These are phyloP conservation scores for Megathymus violae DNA, from an alignment of 1,140 invertebrate genomes.

Conservation along the genomic window DNA sequence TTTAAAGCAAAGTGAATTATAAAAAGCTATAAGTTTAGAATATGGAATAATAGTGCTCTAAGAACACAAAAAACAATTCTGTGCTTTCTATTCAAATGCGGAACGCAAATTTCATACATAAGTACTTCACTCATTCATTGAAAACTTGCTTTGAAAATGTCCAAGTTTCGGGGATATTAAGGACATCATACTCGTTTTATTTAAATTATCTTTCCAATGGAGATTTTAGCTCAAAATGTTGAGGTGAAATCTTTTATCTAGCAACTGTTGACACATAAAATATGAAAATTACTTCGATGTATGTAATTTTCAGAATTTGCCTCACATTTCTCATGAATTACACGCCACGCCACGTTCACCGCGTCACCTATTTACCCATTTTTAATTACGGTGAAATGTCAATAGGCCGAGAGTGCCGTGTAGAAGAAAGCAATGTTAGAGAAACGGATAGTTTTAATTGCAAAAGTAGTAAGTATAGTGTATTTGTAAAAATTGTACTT, in stretches of 20 bases:
- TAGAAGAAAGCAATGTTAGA: constrained; percentile 1
- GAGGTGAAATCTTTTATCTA: too few relatives aligned
- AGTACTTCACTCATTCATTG: constrained; percentile 2
- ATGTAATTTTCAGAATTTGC: constrained; percentile 1
- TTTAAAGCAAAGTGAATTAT: background rate
- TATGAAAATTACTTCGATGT: constrained; percentile 2
- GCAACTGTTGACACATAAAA: background rate
- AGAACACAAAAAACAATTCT: constrained; percentile 10
- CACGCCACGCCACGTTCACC: constrained; percentile 1
- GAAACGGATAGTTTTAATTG: background rate
- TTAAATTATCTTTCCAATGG: background rate
- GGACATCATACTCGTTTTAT: background rate
- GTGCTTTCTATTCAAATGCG: constrained; percentile 22
- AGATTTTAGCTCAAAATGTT: background rate
- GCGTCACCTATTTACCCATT: constrained; percentile 22
- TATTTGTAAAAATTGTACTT: too few relatives aligned
- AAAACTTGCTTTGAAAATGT: constrained; percentile 7
- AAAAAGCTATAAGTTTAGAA: background rate
- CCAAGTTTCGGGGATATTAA: background rate
- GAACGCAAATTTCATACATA: constrained; percentile 16
- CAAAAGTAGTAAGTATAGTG: too few relatives aligned
- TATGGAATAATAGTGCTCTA: background rate
- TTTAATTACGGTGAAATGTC: constrained; percentile 15
- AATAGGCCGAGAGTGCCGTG: background rate
- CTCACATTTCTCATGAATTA: constrained; percentile 10